Base-by-base conservation (phyloP, 2,888 invertebrate genomes). In the Apodemia hepburni region DNA sequence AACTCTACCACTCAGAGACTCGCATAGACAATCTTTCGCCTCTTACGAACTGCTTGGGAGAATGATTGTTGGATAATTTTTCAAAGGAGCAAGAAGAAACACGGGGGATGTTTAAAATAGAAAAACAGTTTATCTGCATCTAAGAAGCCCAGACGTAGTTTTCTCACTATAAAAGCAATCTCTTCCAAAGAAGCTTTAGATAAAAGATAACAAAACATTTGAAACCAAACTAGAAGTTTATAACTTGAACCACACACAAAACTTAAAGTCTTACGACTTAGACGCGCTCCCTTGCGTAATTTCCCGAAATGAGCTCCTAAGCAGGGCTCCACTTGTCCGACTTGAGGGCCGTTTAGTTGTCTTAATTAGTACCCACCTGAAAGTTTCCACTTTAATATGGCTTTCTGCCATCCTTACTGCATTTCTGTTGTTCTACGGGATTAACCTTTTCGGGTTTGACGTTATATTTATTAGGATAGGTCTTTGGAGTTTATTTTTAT, bases 251-350 rank as follows among this genome's bases (percentile, higher is more conserved):
- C 64, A 67, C 65, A 63, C 64, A 66, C 67, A 66, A 71, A 77
- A 77, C 76, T 71, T 75, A 78, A 82, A 84, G 78, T 80, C 81
- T 70, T 75, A 72, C 79, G 81, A 81, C 84, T 82, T 80, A 84
- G 82, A 79, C 76, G 78, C 77, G 78, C 76, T 82, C 79, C 80
- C 76, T 80, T 82, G 85, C 84, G 85, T 86, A 87, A 88, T 86
- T 87, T 84, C 81, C 76, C 76, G 83, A 84, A 87, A 87, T 84
- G 87, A 87, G 84, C 83, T 80, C 81, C 80, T 82, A 82, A 85
- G 84, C 79, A 66, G 76, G 77, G 76, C 83, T 81, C 80, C 78
- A 75, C 77, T 78, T 80, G 80, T 82, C 81, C 75, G 77, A 73
- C 74, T 73, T 66, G 71, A 74, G 77, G 71, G 72, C 75, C 70